Evolutionary conservation across 2,888 invertebrate genomes (phyloP).

Genomic region (Hylaea fasciaria): DNA sequence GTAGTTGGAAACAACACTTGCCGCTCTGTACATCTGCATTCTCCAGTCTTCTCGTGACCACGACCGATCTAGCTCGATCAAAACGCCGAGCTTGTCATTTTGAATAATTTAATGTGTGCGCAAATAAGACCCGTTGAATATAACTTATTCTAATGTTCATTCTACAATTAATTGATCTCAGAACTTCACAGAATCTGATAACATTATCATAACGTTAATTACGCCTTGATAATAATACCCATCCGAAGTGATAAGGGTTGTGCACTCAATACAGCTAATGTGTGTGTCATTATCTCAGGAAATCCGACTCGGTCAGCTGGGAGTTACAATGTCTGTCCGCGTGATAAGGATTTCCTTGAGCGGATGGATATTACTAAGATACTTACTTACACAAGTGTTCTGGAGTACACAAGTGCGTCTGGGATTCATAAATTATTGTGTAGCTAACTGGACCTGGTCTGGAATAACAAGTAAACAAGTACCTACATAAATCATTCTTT

Average conservation of each 20-base stretch:
- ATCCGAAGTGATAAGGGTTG: constrained; percentile 10
- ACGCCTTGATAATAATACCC: constrained; percentile 1
- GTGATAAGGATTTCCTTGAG: constrained; percentile 15
- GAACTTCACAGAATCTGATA: neutral
- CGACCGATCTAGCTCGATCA: too few relatives aligned
- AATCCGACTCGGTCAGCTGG: constrained; percentile 18
- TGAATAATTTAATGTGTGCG: too few relatives aligned
- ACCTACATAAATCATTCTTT: too few relatives aligned
- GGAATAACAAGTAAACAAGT: too few relatives aligned
- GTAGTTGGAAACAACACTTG: too few relatives aligned
- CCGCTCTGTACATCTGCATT: too few relatives aligned
- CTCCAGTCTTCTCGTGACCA: too few relatives aligned
- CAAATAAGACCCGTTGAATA: too few relatives aligned
- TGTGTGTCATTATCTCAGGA: constrained; percentile 21
- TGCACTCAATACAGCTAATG: constrained; percentile 15
- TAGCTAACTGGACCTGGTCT: too few relatives aligned
- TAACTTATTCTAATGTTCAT: too few relatives aligned
- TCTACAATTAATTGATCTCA: neutral
- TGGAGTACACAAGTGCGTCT: neutral
- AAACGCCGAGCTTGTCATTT: too few relatives aligned
- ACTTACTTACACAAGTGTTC: neutral
- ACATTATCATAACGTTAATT: neutral
- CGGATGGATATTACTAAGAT: constrained; percentile 2
- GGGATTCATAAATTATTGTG: neutral
- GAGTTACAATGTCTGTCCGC: constrained; percentile 15